Conservation (phyloP, 1,140 invertebrate species). For the Drosophila insularis region DNA sequence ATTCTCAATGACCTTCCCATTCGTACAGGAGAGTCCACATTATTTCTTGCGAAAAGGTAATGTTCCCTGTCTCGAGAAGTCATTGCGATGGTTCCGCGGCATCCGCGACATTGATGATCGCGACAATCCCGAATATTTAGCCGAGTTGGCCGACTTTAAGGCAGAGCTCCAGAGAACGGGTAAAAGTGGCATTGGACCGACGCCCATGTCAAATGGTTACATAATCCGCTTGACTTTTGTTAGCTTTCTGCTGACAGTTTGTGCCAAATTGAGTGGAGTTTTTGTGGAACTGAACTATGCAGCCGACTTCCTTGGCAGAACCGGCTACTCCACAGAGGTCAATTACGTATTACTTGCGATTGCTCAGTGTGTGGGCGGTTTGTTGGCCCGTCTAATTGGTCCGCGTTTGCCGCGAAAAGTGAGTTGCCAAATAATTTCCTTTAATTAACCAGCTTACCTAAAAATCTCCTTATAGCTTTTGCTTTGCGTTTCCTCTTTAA, state of each 20-base stretch:
- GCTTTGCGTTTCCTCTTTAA: conserved; percentile 59
- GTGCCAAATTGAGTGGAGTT: conserved; percentile 67
- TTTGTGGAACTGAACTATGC: conserved; percentile 66
- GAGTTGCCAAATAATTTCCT: not conserved
- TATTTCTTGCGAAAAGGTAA: conserved; percentile 84
- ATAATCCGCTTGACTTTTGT: conserved; percentile 53
- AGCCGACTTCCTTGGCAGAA: conserved; percentile 56
- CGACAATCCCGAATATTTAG: conserved; percentile 60
- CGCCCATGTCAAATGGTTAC: conserved; percentile 48
- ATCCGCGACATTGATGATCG: conserved; percentile 70
- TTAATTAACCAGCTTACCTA: not conserved
- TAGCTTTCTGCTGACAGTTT: conserved; percentile 59
- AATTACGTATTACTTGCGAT: conserved; percentile 57
- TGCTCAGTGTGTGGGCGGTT: conserved; percentile 49
- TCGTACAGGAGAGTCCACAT: conserved; percentile 86
- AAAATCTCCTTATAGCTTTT: conserved; percentile 34
- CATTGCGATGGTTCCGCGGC: conserved; percentile 83
- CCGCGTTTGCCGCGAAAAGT: conserved; percentile 59
- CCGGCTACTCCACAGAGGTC: conserved; percentile 47
- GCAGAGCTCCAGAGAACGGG: conserved; percentile 30
- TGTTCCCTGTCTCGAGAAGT: conserved; percentile 83
- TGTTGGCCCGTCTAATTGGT: conserved; percentile 51
- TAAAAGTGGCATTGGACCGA: conserved; percentile 31
- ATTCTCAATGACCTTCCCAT: conserved; percentile 84
- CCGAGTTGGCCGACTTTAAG: conserved; percentile 63